Evolutionary conservation across 2,113 vertebrate genomes (phyloP).

Genomic region (Prolemur simus): DNA sequence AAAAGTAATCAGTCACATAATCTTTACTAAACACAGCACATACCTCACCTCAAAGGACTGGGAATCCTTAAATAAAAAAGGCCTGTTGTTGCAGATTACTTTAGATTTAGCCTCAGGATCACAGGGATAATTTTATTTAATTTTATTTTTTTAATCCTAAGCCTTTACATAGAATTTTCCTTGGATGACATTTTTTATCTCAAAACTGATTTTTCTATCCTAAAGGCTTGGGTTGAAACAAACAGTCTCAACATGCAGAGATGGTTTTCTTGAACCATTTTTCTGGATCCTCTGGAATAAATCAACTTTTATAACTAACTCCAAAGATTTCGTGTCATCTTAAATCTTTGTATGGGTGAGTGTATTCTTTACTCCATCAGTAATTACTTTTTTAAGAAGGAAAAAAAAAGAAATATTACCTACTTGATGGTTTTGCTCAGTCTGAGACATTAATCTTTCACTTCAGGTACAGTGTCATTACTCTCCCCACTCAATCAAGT

Average conservation of each 20-base stretch:
- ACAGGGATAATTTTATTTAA: conserved; percentile 35
- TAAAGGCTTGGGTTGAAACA: conserved; percentile 58
- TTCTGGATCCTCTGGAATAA: conserved; percentile 66
- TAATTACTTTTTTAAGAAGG: conserved; percentile 76
- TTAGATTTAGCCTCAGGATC: conserved; percentile 53
- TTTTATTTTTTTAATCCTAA: conserved; percentile 40
- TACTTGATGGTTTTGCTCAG: conserved; percentile 71
- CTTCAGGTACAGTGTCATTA: conserved; percentile 39
- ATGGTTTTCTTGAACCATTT: conserved; percentile 60
- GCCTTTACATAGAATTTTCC: conserved; percentile 5
- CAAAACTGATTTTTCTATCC: conserved; percentile 54
- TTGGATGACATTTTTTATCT: conserved; percentile 54
- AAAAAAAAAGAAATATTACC: conserved; percentile 70
- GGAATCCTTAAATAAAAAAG: conserved; percentile 23
- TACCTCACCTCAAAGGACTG: conserved; percentile 26
- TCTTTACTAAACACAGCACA: conserved; percentile 47
- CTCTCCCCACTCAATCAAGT: background rate
- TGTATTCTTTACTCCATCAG: conserved; percentile 71
- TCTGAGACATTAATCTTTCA: conserved; percentile 74
- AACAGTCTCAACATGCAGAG: conserved; percentile 65
- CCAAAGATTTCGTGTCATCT: conserved; percentile 79
- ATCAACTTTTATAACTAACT: conserved; percentile 74
- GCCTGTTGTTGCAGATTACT: conserved; percentile 29
- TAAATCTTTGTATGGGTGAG: conserved; percentile 73
- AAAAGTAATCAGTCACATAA: conserved; percentile 75